Percentiles rank a stretch among this genome's conserved stretches.
Evolutionary conservation across 2,888 invertebrate species (phyloP).

Genomic region (Leistus spinibarbis): DNA sequence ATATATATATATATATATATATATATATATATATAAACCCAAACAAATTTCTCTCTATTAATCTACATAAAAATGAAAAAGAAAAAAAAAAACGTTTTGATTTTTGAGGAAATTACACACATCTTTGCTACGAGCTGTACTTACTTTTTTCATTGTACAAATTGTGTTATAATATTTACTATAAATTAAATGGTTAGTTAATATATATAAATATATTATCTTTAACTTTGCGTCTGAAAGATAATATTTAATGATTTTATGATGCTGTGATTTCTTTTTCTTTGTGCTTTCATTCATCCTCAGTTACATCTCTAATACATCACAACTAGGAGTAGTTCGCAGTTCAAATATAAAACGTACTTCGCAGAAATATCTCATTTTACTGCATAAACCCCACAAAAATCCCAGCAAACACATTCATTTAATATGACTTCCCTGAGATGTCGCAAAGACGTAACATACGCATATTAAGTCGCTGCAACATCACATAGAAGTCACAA

Average conservation of each 20-base stretch:
- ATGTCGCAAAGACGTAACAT: too few species aligned
- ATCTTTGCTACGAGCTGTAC: constrained; percentile 74
- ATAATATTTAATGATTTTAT: constrained; percentile 24
- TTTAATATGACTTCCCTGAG: too few species aligned
- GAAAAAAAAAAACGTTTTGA: constrained; percentile 7
- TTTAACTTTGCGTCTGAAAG: constrained; percentile 43
- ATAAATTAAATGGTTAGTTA: constrained; percentile 38
- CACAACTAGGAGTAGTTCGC: too few species aligned
- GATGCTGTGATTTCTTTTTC: constrained; percentile 41
- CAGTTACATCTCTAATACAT: background rate
- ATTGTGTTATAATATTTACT: constrained; percentile 62
- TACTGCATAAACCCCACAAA: too few species aligned
- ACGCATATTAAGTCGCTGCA: too few species aligned
- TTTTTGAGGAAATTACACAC: constrained; percentile 55
- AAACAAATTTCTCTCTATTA: constrained; percentile 37
- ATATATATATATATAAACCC: background rate
- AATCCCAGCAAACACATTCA: too few species aligned
- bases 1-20: background rate
- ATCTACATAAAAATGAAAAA: constrained; percentile 30
- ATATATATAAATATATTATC: constrained; percentile 37
- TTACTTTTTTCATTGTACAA: constrained; percentile 74
- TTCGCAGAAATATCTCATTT: too few species aligned
- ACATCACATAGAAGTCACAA: too few species aligned
- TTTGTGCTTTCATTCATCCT: constrained; percentile 22
- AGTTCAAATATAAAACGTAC: too few species aligned